phyloP scores from a whole-genome alignment of 2,113 vertebrate species.

The Saccopteryx leptura region DNA sequence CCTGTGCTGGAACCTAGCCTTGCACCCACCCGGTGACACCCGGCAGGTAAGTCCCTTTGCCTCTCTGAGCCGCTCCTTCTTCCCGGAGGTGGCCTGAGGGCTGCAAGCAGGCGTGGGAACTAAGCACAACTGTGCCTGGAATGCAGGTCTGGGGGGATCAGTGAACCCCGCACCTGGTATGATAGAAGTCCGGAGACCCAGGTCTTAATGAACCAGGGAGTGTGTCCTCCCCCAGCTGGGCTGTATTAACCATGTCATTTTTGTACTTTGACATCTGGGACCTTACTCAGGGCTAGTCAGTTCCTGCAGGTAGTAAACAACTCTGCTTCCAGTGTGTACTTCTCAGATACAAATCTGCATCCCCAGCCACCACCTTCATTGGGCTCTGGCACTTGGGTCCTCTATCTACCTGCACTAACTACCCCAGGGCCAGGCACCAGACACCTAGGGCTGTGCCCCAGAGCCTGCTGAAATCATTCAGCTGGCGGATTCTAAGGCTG shows the following conservation, averaged over 20 bases:
- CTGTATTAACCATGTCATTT: background rate
- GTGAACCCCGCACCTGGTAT: background rate
- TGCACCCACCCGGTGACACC: background rate
- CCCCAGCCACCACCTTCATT: background rate
- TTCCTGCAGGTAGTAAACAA: background rate
- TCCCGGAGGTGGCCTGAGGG: background rate
- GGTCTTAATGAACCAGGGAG: background rate
- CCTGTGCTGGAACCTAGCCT: background rate
- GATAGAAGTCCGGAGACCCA: background rate
- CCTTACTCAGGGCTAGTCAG: background rate
- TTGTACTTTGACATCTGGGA: background rate
- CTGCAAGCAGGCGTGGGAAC: background rate
- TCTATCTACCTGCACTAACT: background rate
- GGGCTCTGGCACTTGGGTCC: background rate
- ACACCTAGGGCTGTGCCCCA: background rate
- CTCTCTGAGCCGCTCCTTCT: background rate
- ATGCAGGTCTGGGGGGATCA: background rate
- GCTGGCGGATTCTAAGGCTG: background rate
- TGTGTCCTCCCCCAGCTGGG: rapidly evolving
- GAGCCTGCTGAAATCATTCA: no score
- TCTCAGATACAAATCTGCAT: background rate
- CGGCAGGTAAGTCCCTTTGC: background rate
- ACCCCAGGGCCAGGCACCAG: background rate
- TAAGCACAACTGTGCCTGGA: background rate
- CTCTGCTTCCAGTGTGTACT: background rate